phyloP scores from a whole-genome alignment of 1,140 invertebrate genomes.

The Maconellicoccus hirsutus region DNA sequence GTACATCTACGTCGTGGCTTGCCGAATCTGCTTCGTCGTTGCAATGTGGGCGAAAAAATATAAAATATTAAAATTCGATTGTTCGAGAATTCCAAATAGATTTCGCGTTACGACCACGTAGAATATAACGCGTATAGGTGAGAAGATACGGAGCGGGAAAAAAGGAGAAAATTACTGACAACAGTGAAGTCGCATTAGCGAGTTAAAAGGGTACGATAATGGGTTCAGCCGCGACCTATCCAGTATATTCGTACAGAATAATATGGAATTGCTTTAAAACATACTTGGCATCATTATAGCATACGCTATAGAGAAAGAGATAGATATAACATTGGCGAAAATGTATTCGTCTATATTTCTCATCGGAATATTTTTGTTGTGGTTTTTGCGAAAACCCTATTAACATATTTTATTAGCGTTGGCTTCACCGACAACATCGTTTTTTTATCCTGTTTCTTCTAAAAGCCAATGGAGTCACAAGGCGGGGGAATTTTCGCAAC shows the following conservation, averaged over 20 bases:
- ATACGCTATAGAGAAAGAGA: neutral
- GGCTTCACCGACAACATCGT: neutral
- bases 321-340: neutral
- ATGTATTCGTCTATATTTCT: neutral
- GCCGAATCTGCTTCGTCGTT: neutral
- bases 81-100: neutral
- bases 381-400: neutral
- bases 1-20: too few species aligned
- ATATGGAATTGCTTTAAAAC: neutral
- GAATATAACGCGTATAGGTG: neutral
- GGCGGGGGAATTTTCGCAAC: neutral
- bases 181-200: slow-evolving; percentile 7
- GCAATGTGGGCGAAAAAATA: neutral
- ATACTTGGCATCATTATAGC: neutral
- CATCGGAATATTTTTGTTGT: neutral
- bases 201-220: slow-evolving; percentile 9
- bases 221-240: neutral
- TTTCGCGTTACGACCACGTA: neutral
- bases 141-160: neutral
- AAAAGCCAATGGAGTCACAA: neutral
- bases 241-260: neutral
- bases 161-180: neutral
- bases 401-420: slow-evolving; percentile 5
- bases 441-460: too few species aligned
- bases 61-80: neutral